These are phyloP conservation scores for Bhutanitis thaidina DNA, from an alignment of 2,888 invertebrate species.

Conservation along the genomic window DNA sequence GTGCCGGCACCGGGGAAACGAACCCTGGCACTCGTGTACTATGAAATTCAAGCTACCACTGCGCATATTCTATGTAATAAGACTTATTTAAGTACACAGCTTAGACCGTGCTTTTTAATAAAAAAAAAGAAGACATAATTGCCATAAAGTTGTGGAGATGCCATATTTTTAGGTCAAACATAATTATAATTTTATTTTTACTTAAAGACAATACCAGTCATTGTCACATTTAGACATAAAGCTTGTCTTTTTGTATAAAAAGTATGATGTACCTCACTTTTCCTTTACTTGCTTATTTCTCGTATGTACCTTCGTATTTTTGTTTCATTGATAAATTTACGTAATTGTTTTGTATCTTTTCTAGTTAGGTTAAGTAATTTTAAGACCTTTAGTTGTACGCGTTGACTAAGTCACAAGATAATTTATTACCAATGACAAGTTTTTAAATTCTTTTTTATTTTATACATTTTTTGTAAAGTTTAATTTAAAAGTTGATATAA, in stretches of 20 bases:
- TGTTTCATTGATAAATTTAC: conserved; percentile 41
- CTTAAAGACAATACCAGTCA: conserved; percentile 31
- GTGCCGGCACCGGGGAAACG: too few species aligned
- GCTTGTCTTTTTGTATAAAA: conserved; percentile 47
- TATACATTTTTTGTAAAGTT: conserved; percentile 50
- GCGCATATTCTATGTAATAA: too few species aligned
- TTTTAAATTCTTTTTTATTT: conserved; percentile 67
- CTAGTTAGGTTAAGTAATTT: conserved; percentile 28
- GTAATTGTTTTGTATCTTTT: conserved; percentile 27
- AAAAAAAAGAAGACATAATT: conserved; percentile 32
- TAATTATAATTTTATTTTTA: conserved; percentile 43
- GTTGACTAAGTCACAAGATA: conserved; percentile 78
- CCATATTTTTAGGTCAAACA: conserved; percentile 54
- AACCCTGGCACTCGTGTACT: too few species aligned
- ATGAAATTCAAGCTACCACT: too few species aligned
- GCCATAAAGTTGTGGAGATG: conserved; percentile 73
- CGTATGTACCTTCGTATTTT: conserved; percentile 32
- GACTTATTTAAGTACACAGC: neutral
- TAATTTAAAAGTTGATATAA: conserved; percentile 59
- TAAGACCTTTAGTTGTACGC: conserved; percentile 53
- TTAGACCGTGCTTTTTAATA: neutral
- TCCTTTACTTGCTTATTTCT: conserved; percentile 49
- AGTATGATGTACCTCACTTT: conserved; percentile 55
- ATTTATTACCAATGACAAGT: conserved; percentile 79
- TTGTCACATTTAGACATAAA: conserved; percentile 34